Evolutionary conservation across 2,797 vertebrate genomes (phyloP).

Genomic region (Merluccius polli): DNA sequence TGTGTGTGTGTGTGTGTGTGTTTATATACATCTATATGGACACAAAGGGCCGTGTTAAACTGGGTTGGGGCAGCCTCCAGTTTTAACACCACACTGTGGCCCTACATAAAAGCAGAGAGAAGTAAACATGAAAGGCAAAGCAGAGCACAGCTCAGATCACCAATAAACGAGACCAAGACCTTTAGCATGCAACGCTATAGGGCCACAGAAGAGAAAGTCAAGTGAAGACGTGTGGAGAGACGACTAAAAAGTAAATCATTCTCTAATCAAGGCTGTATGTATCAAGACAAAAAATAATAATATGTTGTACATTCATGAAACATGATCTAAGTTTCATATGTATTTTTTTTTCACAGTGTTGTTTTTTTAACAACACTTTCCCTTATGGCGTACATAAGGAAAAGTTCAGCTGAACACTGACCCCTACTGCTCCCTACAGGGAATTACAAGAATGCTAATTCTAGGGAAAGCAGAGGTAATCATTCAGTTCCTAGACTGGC

Average conservation of each 20-base stretch:
- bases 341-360: too few relatives aligned
- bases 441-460: conserved; percentile 17
- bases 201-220: background rate
- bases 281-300: background rate
- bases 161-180: background rate
- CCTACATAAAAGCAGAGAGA: conserved; percentile 13
- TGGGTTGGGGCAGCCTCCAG: background rate
- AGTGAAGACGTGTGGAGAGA: background rate
- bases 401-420: conserved; percentile 47
- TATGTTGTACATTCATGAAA: background rate
- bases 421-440: conserved; percentile 49
- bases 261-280: background rate
- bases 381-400: background rate
- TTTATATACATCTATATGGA: background rate
- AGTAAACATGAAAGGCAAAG: background rate
- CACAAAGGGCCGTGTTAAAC: background rate
- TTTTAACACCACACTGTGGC: conserved; percentile 7
- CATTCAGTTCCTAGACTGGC: background rate
- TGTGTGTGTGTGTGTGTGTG: too few relatives aligned
- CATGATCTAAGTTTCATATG: background rate
- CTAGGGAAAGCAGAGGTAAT: background rate
- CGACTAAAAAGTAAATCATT: background rate
- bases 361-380: background rate
- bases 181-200: background rate
- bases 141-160: background rate